Conservation (phyloP, 1,140 invertebrate species). For the Plutomurus gul region DNA sequence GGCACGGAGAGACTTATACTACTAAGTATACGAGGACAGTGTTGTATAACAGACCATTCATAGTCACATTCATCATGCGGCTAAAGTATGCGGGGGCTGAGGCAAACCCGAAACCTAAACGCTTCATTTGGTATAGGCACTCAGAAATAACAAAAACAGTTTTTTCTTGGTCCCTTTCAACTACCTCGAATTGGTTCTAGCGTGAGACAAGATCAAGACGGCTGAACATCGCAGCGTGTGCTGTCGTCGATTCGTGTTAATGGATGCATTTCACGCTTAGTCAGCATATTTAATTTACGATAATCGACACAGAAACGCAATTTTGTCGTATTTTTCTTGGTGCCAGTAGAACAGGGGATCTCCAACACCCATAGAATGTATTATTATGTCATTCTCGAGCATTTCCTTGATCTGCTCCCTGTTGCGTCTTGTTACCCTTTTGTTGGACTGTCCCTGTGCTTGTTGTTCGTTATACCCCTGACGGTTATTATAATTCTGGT, state of each 20-base stretch:
- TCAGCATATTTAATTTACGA: constrained; percentile 23
- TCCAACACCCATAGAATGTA: constrained; percentile 41
- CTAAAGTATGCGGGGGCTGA: not conserved
- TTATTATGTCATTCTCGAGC: constrained; percentile 45
- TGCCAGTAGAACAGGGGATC: constrained; percentile 48
- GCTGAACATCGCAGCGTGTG: constrained; percentile 45
- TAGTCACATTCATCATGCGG: not conserved
- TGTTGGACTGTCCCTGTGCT: too few species aligned
- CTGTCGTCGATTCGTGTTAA: constrained; percentile 51
- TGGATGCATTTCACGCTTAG: constrained; percentile 16
- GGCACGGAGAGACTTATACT: too few species aligned
- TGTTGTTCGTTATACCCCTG: too few species aligned
- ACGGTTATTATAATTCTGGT: too few species aligned
- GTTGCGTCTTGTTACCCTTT: too few species aligned
- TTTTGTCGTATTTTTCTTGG: constrained; percentile 37
- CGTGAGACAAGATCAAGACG: constrained; percentile 54
- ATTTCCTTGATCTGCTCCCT: constrained; percentile 46
- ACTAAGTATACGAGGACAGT: not conserved
- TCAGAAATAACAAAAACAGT: not conserved
- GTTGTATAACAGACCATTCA: not conserved
- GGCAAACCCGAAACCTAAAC: not conserved
- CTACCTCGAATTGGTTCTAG: constrained; percentile 59
- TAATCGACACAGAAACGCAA: constrained; percentile 35
- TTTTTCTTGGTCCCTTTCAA: not conserved
- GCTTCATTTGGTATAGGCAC: not conserved